Evolutionary conservation across 2,888 invertebrate species (phyloP), one percentile per base, ranked within the genome.

Genomic region (Notodonta dromedarius): DNA sequence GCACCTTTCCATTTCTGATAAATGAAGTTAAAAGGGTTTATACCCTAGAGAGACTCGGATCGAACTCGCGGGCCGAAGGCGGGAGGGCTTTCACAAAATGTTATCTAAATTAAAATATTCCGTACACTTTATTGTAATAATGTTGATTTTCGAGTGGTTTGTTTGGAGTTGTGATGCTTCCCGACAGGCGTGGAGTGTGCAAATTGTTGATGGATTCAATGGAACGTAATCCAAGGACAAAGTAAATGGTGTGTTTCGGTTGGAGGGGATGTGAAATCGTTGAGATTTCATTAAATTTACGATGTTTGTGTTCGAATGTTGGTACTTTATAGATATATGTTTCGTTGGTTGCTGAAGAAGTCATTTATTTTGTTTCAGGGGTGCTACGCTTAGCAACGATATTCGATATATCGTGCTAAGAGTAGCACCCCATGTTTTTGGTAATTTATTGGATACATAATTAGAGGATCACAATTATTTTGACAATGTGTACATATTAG

Each of bases 21-120:
- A 84, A 82, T 82, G 83, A 83, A 83, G 79, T 84, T 84, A 84
- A 88, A 87, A 87, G 86, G 87, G 86, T 76, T 71, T 69, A 44
- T 57, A 65, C 77, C 82, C 73, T 66, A 35, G 56, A 76, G 63
- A 50, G 50, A n/a, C 46, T 5, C 51, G 51, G 40, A 35, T 53
- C 13, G 39, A 13, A 13, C 54, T 39, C 39, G 39, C 39, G 58
- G 59, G 56, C 67, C 65, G 46, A 58, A 61, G 40, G 39, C 14
- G n/a, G 46, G 35, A n/a, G 16, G 57, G 39, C 51, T 40, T 40
- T 55, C 53, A 50, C 57, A 51, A 61, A 68, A 69, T 65, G 62
- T 66, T 69, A 65, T 64, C 67, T 69, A 67, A 70, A 72, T 69
- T 67, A 65, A 70, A 70, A 68, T 65, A 61, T 58, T 64, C 58